Conservation (phyloP, 2,888 invertebrate species). For the Dyspetes luteomarginatus region DNA sequence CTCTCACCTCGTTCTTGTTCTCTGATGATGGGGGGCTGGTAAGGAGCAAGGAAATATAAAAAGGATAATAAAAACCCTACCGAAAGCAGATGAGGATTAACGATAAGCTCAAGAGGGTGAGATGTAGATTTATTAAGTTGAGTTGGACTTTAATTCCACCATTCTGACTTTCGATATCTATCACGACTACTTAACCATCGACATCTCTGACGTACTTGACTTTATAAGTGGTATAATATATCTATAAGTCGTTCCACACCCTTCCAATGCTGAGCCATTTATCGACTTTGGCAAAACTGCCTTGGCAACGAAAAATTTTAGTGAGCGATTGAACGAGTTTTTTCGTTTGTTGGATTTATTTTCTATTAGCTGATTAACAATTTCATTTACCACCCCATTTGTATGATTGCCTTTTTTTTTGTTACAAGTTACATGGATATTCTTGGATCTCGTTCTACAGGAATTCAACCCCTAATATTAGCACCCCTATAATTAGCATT, state of each 20-base stretch:
- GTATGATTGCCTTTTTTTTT: too few relatives aligned
- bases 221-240: not conserved
- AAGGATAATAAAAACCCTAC: constrained; percentile 22
- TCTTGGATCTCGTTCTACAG: too few relatives aligned
- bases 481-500: too few relatives aligned
- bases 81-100: constrained; percentile 21
- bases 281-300: too few relatives aligned
- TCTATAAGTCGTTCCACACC: not conserved
- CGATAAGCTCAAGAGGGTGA: constrained; percentile 11
- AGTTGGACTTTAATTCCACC: constrained; percentile 52
- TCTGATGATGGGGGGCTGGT: not conserved
- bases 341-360: too few relatives aligned
- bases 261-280: not conserved
- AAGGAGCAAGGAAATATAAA: not conserved
- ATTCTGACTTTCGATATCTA: constrained; percentile 17
- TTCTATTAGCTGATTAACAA: too few relatives aligned
- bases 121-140: constrained; percentile 48
- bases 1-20: not conserved
- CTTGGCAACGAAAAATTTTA: too few relatives aligned
- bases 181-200: constrained; percentile 7
- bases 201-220: not conserved
- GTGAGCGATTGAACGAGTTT: too few relatives aligned
- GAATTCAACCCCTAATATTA: too few relatives aligned
- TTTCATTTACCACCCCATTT: too few relatives aligned
- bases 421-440: too few relatives aligned